These are phyloP conservation scores for Leptinotarsa tumamoca DNA, from an alignment of 2,888 invertebrate species.

Conservation along the genomic window DNA sequence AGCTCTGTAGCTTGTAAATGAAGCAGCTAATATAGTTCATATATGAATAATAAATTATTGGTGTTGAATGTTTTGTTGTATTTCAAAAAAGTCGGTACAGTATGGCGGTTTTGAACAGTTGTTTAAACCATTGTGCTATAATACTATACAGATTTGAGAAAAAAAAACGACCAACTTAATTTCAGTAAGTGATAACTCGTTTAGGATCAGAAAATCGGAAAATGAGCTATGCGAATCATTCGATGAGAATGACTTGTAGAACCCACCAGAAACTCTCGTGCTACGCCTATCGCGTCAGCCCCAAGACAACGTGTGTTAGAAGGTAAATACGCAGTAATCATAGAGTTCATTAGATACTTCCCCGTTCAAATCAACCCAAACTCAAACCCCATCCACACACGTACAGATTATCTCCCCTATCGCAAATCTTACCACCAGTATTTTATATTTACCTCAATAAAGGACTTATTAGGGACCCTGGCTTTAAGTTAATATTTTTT, in stretches of 20 bases:
- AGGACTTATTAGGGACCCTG: slow-evolving; percentile 39
- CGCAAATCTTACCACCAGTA: slow-evolving; percentile 46
- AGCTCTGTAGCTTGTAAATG: no score
- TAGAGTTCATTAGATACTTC: slow-evolving; percentile 64
- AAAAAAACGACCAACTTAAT: no score
- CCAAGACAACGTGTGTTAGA: slow-evolving; percentile 60
- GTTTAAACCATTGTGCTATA: no score
- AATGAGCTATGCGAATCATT: not conserved
- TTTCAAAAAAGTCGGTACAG: no score
- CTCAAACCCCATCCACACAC: slow-evolving; percentile 47
- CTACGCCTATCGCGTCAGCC: slow-evolving; percentile 43
- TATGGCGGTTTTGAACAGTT: no score
- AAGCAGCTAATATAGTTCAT: no score
- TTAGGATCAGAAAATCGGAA: not conserved
- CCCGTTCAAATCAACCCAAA: slow-evolving; percentile 54
- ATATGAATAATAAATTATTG: no score
- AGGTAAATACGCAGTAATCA: slow-evolving; percentile 65
- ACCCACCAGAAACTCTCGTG: slow-evolving; percentile 12
- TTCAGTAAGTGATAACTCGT: no score
- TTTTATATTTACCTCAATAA: slow-evolving; percentile 50
- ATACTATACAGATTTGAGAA: no score
- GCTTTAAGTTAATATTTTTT: slow-evolving; percentile 24
- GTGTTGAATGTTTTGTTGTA: no score
- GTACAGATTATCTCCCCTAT: slow-evolving; percentile 50
- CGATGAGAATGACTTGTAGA: not conserved